These are phyloP conservation scores for Monopis laevigella DNA, from an alignment of 2,888 invertebrate genomes.

Conservation along the genomic window DNA sequence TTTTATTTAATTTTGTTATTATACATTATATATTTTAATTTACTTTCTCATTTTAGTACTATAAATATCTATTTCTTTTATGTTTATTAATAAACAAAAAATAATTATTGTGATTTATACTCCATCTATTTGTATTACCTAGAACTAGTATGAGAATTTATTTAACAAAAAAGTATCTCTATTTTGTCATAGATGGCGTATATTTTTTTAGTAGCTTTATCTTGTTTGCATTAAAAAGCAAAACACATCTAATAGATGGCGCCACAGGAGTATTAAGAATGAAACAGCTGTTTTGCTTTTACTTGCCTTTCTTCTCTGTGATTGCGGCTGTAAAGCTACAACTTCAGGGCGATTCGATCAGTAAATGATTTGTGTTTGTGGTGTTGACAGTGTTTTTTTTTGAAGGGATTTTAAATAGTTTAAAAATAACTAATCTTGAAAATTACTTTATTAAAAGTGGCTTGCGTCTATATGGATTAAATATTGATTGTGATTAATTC, in stretches of 20 bases:
- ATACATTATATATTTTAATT: too few species aligned
- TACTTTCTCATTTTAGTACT: too few species aligned
- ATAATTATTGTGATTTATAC: too few species aligned
- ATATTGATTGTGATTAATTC: constrained; percentile 1
- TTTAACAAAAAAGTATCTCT: neutral
- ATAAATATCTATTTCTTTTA: too few species aligned
- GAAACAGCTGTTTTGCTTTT: constrained; percentile 44
- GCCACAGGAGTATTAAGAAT: neutral
- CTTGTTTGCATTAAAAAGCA: neutral
- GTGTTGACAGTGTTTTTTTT: constrained; percentile 27
- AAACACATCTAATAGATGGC: neutral
- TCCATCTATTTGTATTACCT: too few species aligned
- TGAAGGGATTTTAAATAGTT: constrained; percentile 30
- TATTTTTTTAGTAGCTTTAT: neutral
- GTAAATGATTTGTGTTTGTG: constrained; percentile 32
- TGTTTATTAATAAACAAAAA: too few species aligned
- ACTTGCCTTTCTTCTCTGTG: too few species aligned
- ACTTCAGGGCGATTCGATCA: constrained; percentile 36
- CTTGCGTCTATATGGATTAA: neutral
- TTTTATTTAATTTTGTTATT: constrained; percentile 5
- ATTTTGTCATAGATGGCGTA: neutral
- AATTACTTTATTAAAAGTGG: constrained; percentile 1
- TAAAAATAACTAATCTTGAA: constrained; percentile 22
- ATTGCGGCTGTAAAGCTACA: constrained; percentile 28
- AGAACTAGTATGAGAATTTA: too few species aligned